A percentile compares a stretch with the other conserved stretches of the same genome.
Evolutionary conservation across 2,888 invertebrate species (phyloP).

Genomic region (Mythimna ferrago): DNA sequence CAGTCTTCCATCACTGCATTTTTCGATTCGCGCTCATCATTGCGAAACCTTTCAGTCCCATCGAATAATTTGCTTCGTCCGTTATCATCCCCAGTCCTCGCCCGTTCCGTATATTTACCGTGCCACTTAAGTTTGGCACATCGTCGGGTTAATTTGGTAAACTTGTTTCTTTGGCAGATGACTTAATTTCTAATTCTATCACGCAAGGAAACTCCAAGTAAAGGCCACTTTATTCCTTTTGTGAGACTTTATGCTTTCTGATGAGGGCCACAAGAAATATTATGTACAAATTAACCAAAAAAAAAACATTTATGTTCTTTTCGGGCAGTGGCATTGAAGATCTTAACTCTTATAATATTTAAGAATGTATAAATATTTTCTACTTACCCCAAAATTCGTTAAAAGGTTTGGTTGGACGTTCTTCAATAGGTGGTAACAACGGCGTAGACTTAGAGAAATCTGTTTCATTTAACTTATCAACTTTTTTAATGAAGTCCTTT

Average conservation of each 20-base stretch:
- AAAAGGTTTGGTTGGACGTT: slow-evolving; percentile 1
- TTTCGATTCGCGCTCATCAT: background rate
- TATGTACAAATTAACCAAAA: too few relatives aligned
- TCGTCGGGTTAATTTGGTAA: too few relatives aligned
- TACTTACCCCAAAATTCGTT: slow-evolving; percentile 60
- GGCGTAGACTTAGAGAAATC: slow-evolving; percentile 32
- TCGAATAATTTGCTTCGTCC: too few relatives aligned
- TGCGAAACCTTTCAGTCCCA: too few relatives aligned
- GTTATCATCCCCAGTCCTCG: too few relatives aligned
- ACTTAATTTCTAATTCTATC: too few relatives aligned
- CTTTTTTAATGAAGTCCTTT: slow-evolving; percentile 44
- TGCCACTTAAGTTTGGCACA: too few relatives aligned
- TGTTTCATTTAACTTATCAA: slow-evolving; percentile 34
- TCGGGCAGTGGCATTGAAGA: background rate
- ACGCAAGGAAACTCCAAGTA: background rate
- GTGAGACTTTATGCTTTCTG: too few relatives aligned
- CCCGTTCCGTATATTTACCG: too few relatives aligned
- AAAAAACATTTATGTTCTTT: too few relatives aligned
- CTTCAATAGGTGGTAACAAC: background rate
- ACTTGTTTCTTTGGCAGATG: too few relatives aligned
- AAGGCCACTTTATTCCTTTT: background rate
- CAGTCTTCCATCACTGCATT: background rate
- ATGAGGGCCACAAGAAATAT: too few relatives aligned
- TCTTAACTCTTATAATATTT: background rate
- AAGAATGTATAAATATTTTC: background rate